Conservation (phyloP, 2,113 vertebrate species). For the Pelobates fuscus region DNA sequence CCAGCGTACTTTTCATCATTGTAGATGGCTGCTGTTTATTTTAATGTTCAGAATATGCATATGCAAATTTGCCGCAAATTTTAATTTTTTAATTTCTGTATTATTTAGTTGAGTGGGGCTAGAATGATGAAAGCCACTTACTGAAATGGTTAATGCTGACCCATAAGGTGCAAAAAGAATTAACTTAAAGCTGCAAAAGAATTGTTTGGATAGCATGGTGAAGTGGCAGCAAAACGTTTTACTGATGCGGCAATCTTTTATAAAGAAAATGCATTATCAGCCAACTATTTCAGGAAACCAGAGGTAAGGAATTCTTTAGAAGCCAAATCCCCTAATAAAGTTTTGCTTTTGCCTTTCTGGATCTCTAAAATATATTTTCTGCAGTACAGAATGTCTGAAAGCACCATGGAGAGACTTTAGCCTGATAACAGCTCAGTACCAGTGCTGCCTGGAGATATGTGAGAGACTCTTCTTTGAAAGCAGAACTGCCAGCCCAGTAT, state of each 20-base stretch:
- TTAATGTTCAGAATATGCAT: too few relatives aligned
- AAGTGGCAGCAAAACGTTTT: constrained; percentile 8
- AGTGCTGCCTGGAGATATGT: constrained; percentile 45
- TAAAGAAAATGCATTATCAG: constrained; percentile 27
- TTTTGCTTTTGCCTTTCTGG: constrained; percentile 30
- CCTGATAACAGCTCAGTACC: constrained; percentile 45
- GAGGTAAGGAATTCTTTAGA: constrained; percentile 33
- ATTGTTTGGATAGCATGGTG: constrained; percentile 2
- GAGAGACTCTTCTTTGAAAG: constrained; percentile 40
- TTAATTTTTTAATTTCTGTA: too few relatives aligned
- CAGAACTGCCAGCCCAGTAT: constrained; percentile 46
- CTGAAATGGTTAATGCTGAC: too few relatives aligned
- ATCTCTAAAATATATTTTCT: constrained; percentile 47
- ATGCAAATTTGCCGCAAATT: too few relatives aligned
- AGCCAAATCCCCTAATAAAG: constrained; percentile 44
- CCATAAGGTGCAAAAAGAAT: neutral
- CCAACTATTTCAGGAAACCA: constrained; percentile 40
- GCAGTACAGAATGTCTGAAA: constrained; percentile 43
- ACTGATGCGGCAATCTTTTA: constrained; percentile 30
- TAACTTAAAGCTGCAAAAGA: constrained; percentile 22
- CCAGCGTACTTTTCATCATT: too few relatives aligned
- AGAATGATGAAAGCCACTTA: too few relatives aligned
- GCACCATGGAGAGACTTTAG: constrained; percentile 30
- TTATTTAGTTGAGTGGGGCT: too few relatives aligned
- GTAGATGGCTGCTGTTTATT: too few relatives aligned